Evolutionary conservation across 2,888 invertebrate species (phyloP), one percentile per base, ranked within the genome.

Genomic region (Calephelis perditalis): DNA sequence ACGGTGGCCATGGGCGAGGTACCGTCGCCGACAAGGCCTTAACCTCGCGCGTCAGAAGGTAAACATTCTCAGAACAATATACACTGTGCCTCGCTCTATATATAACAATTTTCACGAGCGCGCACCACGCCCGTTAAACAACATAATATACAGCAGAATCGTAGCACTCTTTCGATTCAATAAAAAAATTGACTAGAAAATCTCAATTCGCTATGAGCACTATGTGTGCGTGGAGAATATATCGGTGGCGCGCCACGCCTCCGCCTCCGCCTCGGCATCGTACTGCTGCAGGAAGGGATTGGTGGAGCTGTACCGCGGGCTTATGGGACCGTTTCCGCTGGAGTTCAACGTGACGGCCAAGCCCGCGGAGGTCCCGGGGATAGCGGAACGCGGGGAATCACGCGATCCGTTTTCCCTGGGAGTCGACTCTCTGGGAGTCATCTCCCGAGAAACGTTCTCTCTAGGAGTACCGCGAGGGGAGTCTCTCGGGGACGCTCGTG

Each of bases 231-330:
- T 81, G 76, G 89, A 88, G 80, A 90, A 90, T 70, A 90, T 88
- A 73, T 90, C 86, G 57, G 84, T 75, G 68, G 87, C 78, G 67
- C 84, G 85, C 90, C 90, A 90, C 68, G 86, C 85, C 74, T 90
- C 87, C 67, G 89, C 87, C 71, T 90, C 90, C 67, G 81, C 86
- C 73, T 91, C 87, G 63, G 84, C 86, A 75, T 91, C 86, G 78
- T 91, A 90, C 75, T 90, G 86, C 80, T 91, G 91, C 72, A 93
- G 81, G 80, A 93, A 93, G 62, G 93, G 93, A 81, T 93, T 93
- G 57, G 93, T 93, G 68, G 88, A 81, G 67, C 75, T 84, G 81
- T 86, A 89, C 66, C 89, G 86, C 11, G 89, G 89, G 65, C 83
- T 82, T 60, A 84, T 74, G 10, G 65, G 69, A 15, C 71, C 70